These are phyloP conservation scores for Hemicrepidius hirtus DNA, from an alignment of 2,888 invertebrate genomes.

Conservation along the genomic window DNA sequence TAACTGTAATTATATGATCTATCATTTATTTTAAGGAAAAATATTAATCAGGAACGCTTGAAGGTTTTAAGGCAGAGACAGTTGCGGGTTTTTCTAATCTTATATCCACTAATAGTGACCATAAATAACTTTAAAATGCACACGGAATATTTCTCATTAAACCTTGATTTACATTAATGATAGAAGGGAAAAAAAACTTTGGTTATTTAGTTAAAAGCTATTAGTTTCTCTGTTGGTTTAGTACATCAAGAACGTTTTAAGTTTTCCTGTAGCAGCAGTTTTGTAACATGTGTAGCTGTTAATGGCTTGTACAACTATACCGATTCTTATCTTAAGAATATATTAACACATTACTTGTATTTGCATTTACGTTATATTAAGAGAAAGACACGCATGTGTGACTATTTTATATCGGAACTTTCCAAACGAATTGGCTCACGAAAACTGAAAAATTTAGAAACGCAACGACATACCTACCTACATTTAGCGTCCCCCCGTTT, in stretches of 20 bases:
- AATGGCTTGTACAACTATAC: slow-evolving; percentile 39
- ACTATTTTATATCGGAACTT: neutral
- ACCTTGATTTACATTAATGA: slow-evolving; percentile 21
- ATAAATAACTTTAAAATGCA: slow-evolving; percentile 31
- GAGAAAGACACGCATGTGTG: slow-evolving; percentile 40
- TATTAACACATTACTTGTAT: slow-evolving; percentile 44
- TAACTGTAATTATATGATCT: slow-evolving; percentile 31
- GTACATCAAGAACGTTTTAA: slow-evolving; percentile 13
- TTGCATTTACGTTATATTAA: slow-evolving; percentile 47
- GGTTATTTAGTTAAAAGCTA: slow-evolving; percentile 19
- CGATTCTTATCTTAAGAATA: slow-evolving; percentile 48
- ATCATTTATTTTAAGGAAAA: slow-evolving; percentile 24
- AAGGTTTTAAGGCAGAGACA: slow-evolving; percentile 3
- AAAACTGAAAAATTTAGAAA: neutral
- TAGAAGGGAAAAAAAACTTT: neutral
- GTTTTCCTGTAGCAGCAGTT: slow-evolving; percentile 16
- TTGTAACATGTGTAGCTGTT: slow-evolving; percentile 31
- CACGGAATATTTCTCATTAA: slow-evolving; percentile 27
- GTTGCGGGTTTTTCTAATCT: slow-evolving; percentile 12
- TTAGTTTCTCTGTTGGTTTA: slow-evolving; percentile 3
- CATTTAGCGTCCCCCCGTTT: neutral
- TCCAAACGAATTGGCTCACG: slow-evolving; percentile 9
- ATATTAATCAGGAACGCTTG: slow-evolving; percentile 26
- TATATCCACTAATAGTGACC: slow-evolving; percentile 22
- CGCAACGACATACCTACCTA: too few relatives aligned